Evolutionary conservation across 1,140 invertebrate species (phyloP).

Genomic region (Dolichoris vasculosae): DNA sequence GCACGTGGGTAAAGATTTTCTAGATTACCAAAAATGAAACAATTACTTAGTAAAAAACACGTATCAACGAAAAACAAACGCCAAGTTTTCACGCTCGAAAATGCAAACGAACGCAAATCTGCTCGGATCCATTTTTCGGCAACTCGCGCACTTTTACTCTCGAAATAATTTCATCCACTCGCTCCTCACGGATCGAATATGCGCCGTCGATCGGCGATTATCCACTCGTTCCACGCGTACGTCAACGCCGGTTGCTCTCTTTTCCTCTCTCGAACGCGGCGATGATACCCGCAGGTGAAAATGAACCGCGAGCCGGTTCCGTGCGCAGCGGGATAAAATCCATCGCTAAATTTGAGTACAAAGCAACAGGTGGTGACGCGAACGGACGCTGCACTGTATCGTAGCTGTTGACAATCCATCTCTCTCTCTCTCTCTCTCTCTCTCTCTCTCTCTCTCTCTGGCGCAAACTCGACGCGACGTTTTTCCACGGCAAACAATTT

Average conservation of each 20-base stretch:
- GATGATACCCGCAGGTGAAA: neutral
- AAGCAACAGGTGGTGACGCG: slow-evolving; percentile 45
- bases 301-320: neutral
- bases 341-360: slow-evolving; percentile 48
- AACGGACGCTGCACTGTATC: slow-evolving; percentile 12
- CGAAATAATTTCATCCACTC: no score
- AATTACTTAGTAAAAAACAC: no score
- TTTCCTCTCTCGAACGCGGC: neutral
- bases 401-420: slow-evolving; percentile 49
- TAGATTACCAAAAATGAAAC: no score
- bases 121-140: no score
- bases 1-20: no score
- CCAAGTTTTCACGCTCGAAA: no score
- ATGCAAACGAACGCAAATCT: no score
- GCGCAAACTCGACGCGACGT: slow-evolving; percentile 18
- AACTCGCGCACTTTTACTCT: no score
- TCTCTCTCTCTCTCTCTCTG: neutral
- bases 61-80: no score
- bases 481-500: slow-evolving; percentile 11
- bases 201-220: neutral
- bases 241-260: neutral
- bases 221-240: neutral
- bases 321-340: neutral
- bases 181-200: neutral
- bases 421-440: neutral